Conservation (phyloP, 2,113 vertebrate genomes). For the Pollimyrus isidori region DNA sequence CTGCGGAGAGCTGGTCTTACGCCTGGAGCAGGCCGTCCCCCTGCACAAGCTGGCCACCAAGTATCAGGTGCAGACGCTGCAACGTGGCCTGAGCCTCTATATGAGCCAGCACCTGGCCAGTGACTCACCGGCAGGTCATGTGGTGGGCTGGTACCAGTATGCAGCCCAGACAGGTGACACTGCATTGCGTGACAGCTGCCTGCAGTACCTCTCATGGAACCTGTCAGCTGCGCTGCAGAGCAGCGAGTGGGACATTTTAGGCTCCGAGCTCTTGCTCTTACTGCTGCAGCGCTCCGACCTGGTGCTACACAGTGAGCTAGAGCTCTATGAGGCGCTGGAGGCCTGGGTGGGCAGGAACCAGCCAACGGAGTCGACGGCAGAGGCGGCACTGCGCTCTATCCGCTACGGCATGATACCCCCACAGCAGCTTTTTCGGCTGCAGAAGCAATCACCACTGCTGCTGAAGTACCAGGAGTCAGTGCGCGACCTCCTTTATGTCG, state of each 20-base stretch:
- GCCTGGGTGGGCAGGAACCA: slow-evolving; percentile 70
- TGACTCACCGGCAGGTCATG: slow-evolving; percentile 71
- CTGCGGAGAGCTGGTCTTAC: slow-evolving; percentile 77
- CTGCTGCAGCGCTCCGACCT: slow-evolving; percentile 84
- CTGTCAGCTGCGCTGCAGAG: slow-evolving; percentile 74
- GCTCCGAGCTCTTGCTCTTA: slow-evolving; percentile 70
- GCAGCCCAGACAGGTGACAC: slow-evolving; percentile 63
- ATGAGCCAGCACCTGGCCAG: slow-evolving; percentile 79
- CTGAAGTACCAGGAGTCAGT: slow-evolving; percentile 67
- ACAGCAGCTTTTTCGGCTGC: slow-evolving; percentile 80
- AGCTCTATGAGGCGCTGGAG: slow-evolving; percentile 80
- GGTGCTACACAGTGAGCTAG: slow-evolving; percentile 80
- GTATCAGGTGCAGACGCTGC: slow-evolving; percentile 72
- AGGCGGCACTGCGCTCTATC: slow-evolving; percentile 71
- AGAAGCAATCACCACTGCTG: slow-evolving; percentile 73
- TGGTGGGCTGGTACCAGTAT: slow-evolving; percentile 88
- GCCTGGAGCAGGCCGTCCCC: slow-evolving; percentile 76
- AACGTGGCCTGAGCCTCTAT: slow-evolving; percentile 76
- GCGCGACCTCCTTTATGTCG: slow-evolving; percentile 82
- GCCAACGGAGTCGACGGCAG: slow-evolving; percentile 61
- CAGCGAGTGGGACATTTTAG: slow-evolving; percentile 71
- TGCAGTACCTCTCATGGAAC: slow-evolving; percentile 90
- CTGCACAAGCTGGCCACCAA: slow-evolving; percentile 81
- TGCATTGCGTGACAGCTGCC: slow-evolving; percentile 72
- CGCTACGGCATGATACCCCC: slow-evolving; percentile 92